Evolutionary conservation across 2,888 invertebrate species (phyloP), one percentile per base, ranked within the genome.

Genomic region (Leptothorax acervorum): DNA sequence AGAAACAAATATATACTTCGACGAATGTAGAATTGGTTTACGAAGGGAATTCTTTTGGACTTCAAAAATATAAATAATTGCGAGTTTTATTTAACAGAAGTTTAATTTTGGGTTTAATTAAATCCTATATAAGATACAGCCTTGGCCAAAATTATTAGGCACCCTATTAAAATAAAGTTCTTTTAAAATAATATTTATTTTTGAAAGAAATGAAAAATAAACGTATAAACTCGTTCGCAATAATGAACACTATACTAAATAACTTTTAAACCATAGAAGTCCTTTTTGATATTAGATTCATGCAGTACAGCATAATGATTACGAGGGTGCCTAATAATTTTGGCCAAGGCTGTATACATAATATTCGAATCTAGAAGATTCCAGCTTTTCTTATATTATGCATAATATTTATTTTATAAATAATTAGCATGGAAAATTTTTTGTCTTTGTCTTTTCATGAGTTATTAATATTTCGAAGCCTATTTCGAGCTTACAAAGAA

Each of bases 41-140:
- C 9, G 2, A 48, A 48, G 18, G 2, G 28, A 45, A 42, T 23
- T 18, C 45, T 23, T 48, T 3, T 66, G 9, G 0, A 66, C 9
- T 31, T 45, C 18, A 31, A 66, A 48, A 18, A 3, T 28, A 18
- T 65, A 65, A 65, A 28, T 15, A 48, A 48, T 45, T 45, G 42
- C 42, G 9, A 31, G 31, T 45, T 45, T 74, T 57, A 60, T 60
- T 5, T 12, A 55, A 18, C 31, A 31, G 12, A 18, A 31, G 6
- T 73, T 73, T 73, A 42, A 73, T 73, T 73, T 73, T 45, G 2
- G 8, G 1, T 45, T 48, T 62, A 42, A 35, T 60, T 42, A 18
- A 66, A 66, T 28, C 2, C 8, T 31, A 12, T 31, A 12, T 42
- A 39, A 42, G 12, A 39, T 35, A 39, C 23, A 23, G 23, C 23